These are phyloP conservation scores for Onychorhynchus coronatus DNA, from an alignment of 2,113 vertebrate species.

Conservation along the genomic window DNA sequence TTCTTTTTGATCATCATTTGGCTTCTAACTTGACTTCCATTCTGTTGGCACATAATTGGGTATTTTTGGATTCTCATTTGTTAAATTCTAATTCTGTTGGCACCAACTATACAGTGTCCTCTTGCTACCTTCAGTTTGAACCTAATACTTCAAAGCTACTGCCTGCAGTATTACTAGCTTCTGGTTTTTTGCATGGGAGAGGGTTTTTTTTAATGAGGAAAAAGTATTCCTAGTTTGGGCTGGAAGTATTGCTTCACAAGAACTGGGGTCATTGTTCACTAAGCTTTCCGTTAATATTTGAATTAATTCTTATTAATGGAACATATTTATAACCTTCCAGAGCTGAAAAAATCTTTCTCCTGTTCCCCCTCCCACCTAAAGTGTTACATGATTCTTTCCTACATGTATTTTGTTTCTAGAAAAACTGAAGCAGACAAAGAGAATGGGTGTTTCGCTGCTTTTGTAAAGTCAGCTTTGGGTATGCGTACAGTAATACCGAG, in stretches of 20 bases:
- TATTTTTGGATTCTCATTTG: neutral
- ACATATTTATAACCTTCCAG: neutral
- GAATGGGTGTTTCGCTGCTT: neutral
- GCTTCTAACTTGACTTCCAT: neutral
- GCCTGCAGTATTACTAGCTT: neutral
- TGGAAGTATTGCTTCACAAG: neutral
- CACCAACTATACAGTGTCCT: neutral
- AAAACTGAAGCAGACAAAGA: neutral
- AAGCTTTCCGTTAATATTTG: neutral
- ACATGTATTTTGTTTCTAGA: neutral
- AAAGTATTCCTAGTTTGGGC: neutral
- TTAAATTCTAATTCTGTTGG: neutral
- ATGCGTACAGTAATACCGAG: neutral
- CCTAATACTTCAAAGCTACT: neutral
- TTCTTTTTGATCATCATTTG: neutral
- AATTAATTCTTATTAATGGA: neutral
- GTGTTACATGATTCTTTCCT: neutral
- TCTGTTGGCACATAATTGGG: neutral
- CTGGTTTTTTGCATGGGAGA: neutral
- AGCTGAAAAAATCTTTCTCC: neutral
- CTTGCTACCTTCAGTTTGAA: neutral
- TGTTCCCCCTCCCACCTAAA: neutral
- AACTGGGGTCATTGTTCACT: neutral
- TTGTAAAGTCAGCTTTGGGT: neutral
- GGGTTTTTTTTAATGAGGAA: neutral